phyloP scores from a whole-genome alignment of 2,888 invertebrate genomes.

The Apamea crenata region DNA sequence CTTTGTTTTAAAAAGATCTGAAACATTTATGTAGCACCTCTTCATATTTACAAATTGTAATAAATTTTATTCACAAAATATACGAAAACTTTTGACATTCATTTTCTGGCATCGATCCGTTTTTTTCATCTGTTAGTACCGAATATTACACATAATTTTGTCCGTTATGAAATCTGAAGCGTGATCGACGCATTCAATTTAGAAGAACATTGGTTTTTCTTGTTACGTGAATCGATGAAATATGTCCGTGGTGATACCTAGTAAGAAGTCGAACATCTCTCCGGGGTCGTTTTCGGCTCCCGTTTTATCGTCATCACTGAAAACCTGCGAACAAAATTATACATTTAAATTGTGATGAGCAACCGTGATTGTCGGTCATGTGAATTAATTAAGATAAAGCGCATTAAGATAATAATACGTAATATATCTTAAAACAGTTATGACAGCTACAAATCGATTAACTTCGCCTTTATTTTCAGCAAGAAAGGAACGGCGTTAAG shows the following conservation, averaged over 20 bases:
- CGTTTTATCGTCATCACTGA: conserved; percentile 68
- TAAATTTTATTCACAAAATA: conserved; percentile 55
- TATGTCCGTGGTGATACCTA: conserved; percentile 85
- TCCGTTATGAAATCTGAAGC: conserved; percentile 47
- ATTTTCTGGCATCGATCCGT: conserved; percentile 37
- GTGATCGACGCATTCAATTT: conserved; percentile 46
- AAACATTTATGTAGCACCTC: conserved; percentile 63
- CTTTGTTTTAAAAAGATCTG: conserved; percentile 45
- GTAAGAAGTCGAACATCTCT: conserved; percentile 84
- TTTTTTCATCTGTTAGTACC: conserved; percentile 30
- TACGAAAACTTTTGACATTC: conserved; percentile 42
- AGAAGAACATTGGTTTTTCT: conserved; percentile 33
- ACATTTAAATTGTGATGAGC: conserved; percentile 6
- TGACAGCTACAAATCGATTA: conserved; percentile 31
- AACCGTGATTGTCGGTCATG: not conserved
- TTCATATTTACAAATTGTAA: conserved; percentile 47
- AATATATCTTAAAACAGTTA: conserved; percentile 26
- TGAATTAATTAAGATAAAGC: conserved; percentile 33
- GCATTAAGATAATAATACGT: conserved; percentile 6
- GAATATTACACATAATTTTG: conserved; percentile 13
- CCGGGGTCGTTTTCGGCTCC: conserved; percentile 76
- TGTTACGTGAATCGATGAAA: conserved; percentile 83
- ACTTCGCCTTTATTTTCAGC: conserved; percentile 45
- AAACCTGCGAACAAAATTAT: conserved; percentile 72
- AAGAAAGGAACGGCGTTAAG: conserved; percentile 37